Percentiles rank a stretch among this genome's conserved stretches.
These are phyloP conservation scores for Rhagoletis pomonella DNA, from an alignment of 1,140 invertebrate species.

Conservation along the genomic window DNA sequence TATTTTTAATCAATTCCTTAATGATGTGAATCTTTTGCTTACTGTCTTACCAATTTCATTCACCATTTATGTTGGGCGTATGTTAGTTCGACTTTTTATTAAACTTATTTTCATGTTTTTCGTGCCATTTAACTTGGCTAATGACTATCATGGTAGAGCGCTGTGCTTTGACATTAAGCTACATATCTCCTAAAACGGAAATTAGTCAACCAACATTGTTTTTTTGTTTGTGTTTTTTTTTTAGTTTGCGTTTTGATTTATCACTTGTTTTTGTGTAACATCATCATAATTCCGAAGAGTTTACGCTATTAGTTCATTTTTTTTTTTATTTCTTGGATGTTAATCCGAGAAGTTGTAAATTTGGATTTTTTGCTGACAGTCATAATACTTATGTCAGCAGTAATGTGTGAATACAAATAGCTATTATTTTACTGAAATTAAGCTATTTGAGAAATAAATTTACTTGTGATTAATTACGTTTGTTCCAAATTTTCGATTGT, in stretches of 20 bases:
- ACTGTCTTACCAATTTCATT: neutral
- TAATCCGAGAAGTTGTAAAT: conserved; percentile 2
- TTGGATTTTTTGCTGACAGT: too few relatives aligned
- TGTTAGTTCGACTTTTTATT: neutral
- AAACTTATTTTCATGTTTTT: neutral
- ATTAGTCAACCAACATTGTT: neutral
- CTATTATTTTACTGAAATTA: neutral
- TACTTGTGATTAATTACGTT: too few relatives aligned
- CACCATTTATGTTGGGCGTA: neutral
- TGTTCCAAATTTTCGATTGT: too few relatives aligned
- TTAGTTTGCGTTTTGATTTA: neutral
- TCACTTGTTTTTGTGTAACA: neutral
- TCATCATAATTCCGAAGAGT: neutral
- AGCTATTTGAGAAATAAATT: neutral
- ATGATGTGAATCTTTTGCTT: conserved; percentile 1
- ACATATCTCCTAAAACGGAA: neutral
- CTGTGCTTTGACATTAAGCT: neutral
- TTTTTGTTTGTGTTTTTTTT: neutral
- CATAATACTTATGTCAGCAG: too few relatives aligned
- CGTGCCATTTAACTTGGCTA: conserved; percentile 1
- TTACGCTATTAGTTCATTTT: neutral
- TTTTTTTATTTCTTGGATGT: neutral
- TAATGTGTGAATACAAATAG: neutral
- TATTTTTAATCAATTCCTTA: conserved; percentile 22
- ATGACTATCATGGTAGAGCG: conserved; percentile 5